Conservation (phyloP, 23 tunicate genomes). For the Halocynthia roretzi region DNA sequence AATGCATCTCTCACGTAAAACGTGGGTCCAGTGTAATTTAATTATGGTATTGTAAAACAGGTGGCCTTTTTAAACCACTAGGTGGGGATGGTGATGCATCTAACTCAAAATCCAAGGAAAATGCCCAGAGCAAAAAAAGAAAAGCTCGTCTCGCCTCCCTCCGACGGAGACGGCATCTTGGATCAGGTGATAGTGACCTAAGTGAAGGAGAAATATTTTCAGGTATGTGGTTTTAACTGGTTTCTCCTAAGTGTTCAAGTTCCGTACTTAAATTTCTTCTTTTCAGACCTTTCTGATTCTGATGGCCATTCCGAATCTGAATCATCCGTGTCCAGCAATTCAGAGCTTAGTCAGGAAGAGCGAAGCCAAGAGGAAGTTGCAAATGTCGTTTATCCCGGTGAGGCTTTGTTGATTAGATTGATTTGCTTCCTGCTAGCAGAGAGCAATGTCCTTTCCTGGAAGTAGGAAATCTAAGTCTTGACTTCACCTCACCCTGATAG, state of each 20-base stretch:
- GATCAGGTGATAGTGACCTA: constrained; percentile 54
- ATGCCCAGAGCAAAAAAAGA: constrained; percentile 31
- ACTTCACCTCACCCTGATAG: no score
- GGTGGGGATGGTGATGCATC: constrained; percentile 29
- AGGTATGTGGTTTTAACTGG: neutral
- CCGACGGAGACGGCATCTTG: constrained; percentile 44
- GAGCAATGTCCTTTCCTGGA: no score
- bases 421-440: no score
- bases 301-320: constrained; percentile 39
- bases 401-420: no score
- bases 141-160: constrained; percentile 32
- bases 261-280: neutral
- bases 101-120: neutral
- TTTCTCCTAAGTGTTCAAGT: neutral
- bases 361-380: no score
- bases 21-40: no score
- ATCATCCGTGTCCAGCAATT: constrained; percentile 18
- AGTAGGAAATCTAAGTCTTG: no score
- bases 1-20: no score
- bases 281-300: constrained; percentile 60
- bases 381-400: no score
- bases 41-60: no score
- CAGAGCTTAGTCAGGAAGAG: constrained; percentile 23
- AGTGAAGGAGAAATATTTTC: constrained; percentile 62
- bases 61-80: no score